These are phyloP conservation scores for Ciconia boyciana DNA, from an alignment of 2,113 vertebrate genomes.

Conservation along the genomic window DNA sequence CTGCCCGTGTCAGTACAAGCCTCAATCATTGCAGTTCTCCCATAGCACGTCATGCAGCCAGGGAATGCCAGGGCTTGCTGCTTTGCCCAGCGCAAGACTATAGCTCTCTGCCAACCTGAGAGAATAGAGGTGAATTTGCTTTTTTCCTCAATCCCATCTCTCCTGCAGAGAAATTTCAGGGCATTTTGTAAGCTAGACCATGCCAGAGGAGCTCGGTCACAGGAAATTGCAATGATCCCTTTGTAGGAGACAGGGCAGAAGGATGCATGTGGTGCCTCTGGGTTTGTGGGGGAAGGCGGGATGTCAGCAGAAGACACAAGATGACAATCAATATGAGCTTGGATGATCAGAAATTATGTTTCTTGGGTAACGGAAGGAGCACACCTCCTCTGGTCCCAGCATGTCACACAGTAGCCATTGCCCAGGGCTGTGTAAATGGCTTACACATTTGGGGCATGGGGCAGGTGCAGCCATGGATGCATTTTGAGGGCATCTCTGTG, in stretches of 20 bases:
- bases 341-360: background rate
- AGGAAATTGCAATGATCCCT: background rate
- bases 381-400: background rate
- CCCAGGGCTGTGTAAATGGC: background rate
- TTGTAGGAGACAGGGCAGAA: background rate
- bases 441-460: too few relatives aligned
- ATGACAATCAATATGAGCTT: background rate
- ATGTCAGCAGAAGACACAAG: background rate
- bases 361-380: background rate
- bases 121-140: background rate
- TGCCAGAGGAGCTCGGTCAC: background rate
- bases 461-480: rapidly evolving
- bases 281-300: background rate
- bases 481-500: background rate
- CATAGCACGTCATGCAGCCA: background rate
- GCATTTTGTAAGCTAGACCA: background rate
- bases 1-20: background rate
- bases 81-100: background rate
- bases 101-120: background rate
- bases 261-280: background rate
- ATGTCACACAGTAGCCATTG: background rate
- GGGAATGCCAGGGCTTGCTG: constrained; percentile 25
- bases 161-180: background rate
- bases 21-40: background rate
- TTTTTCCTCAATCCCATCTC: background rate